Evolutionary conservation across 2,113 vertebrate species (phyloP), one percentile per base, ranked within the genome.

Genomic region (Halichoeres trimaculatus): DNA sequence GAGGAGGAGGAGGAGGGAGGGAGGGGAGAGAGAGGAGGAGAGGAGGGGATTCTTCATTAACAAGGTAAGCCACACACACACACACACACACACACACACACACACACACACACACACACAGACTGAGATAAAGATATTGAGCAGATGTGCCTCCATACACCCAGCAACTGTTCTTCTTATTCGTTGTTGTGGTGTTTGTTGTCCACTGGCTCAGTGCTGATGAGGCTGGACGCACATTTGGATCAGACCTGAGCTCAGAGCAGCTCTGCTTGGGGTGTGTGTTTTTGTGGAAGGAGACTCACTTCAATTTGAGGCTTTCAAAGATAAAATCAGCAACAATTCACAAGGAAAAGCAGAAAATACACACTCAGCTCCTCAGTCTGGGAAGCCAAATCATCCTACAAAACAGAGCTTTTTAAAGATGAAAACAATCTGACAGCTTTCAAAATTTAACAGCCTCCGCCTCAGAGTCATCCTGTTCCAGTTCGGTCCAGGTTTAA

Each of bases 1-100:
- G 14, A n/a, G 47, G 24, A 26, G 5, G 26, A 22, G 59, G 24
- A 52, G 51, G 69, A 34, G 41, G 47, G 56, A 36, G 74, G 43
- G n/a, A 54, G 19, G 63, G 17, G 50, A 8, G 54, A 19, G 51
- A 51, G 57, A 23, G 23, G 43, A n/a, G 50, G 24, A 36, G 40
- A 10, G 13, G 56, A 2, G 54, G 50, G 45, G 54, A 41, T 48
- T 34, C 69, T 26, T 79, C 56, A 75, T 84, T 69, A 79, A 73
- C 52, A 63, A 77, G 72, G 72, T 59, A 57, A 67, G 26, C 11
- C 41, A 22, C 47, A 41, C 45, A n/a, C 57, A 17, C 40, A 14
- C 59, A 38, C 75, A 24, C 62, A n/a, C 40, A 14, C 59, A 38
- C 75, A 24, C 41, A 22, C 47, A 41, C 45, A n/a, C 62, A n/a